phyloP scores from a whole-genome alignment of 1,140 invertebrate species.

The Pristionchus pacificus region DNA sequence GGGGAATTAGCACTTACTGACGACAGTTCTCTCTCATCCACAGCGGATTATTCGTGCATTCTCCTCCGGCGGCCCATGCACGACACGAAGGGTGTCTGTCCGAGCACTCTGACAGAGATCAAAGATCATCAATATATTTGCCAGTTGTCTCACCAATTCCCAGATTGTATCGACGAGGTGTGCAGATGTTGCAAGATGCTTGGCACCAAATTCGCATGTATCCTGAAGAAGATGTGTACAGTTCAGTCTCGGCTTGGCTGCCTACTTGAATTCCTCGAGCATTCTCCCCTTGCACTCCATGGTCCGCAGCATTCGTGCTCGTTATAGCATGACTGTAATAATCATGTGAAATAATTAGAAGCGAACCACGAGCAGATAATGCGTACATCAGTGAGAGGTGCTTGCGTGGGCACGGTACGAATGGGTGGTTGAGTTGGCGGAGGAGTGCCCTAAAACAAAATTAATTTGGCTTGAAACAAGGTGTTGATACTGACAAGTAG shows the following conservation, averaged over 20 bases:
- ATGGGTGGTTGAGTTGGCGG: background rate
- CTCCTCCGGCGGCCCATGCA: conserved; percentile 37
- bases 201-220: conserved; percentile 38
- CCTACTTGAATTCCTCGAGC: conserved; percentile 23
- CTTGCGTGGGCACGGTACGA: background rate
- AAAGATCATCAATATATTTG: background rate
- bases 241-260: too few species aligned
- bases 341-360: background rate
- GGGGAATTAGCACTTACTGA: background rate
- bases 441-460: background rate
- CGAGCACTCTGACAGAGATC: conserved; percentile 36
- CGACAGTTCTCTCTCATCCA: conserved; percentile 48
- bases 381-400: background rate
- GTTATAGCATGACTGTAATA: conserved; percentile 30
- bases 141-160: background rate
- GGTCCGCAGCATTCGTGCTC: conserved; percentile 33
- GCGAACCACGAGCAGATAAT: conserved; percentile 7
- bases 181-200: conserved; percentile 19
- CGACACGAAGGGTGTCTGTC: conserved; percentile 42
- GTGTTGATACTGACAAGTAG: background rate
- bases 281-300: conserved; percentile 29
- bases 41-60: conserved; percentile 33
- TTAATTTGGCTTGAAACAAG: background rate
- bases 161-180: background rate
- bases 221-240: background rate